phyloP scores from a whole-genome alignment of 2,113 vertebrate species.

The Cyprinodon tularosa region DNA sequence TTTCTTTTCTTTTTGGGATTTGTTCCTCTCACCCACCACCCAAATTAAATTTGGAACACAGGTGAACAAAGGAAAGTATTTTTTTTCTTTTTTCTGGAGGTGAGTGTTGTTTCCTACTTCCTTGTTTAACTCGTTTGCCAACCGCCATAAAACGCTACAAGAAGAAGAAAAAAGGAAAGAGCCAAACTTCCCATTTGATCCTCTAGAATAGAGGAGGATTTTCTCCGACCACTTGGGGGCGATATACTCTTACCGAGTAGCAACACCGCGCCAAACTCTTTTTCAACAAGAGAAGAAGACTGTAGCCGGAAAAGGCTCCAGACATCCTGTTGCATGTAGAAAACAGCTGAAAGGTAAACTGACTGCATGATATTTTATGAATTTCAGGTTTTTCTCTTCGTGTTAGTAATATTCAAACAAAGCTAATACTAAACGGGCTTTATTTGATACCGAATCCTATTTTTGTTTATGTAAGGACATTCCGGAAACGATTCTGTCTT shows the following conservation, averaged over 20 bases:
- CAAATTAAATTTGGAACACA: background rate
- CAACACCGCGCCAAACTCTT: constrained; percentile 29
- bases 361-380: rapidly evolving
- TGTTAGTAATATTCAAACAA: background rate
- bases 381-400: background rate
- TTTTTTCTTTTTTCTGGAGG: too few relatives aligned
- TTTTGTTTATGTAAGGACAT: background rate
- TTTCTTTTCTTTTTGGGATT: background rate
- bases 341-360: constrained; percentile 28
- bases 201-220: background rate
- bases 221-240: constrained; percentile 8
- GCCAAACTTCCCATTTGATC: background rate
- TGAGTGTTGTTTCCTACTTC: background rate
- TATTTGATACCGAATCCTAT: background rate
- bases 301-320: background rate
- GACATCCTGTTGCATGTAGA: background rate
- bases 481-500: background rate
- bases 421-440: background rate
- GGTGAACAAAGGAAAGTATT: too few relatives aligned
- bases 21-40: background rate
- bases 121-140: background rate
- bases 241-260: rapidly evolving
- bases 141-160: too few relatives aligned
- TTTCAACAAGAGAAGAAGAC: constrained; percentile 51
- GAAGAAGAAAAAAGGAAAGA: background rate